Base-by-base conservation (phyloP, 2,113 vertebrate genomes). In the Poecilia latipinna region DNA sequence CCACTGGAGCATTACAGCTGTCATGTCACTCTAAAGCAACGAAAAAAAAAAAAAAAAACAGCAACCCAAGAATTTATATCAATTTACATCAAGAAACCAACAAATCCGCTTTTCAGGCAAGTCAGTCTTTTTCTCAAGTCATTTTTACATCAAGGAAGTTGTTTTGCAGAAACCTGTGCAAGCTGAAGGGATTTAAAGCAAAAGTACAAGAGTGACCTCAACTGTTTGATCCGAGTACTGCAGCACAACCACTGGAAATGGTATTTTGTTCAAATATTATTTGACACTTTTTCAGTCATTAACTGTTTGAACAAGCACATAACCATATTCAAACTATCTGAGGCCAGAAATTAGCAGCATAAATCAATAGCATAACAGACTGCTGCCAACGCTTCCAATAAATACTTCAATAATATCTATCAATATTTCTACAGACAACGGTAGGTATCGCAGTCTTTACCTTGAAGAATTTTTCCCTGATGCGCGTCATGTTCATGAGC, bases 401-500 rank as follows among this genome's bases (percentile, higher is more conserved):
- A 54, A 54, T 22, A 22, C 48, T 54, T 22, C 17, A 54, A 6
- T 54, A 19, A 66, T 35, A 7, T 68, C 2, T 8, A 26, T 2
- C 54, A 4, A 2, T 61, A 8, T 37, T 24, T 39, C 4, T 61
- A 61, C 22, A 33, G 32, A 3, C 10, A 17, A 63, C 4, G 60
- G 7, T 10, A 37, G 28, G 37, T 68, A 48, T 31, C 10, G 37
- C 39, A 1, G 51, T 66, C 13, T n/a, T 65, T 86, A 95, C 98
- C 96, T 96, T 98, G 87, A 99, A 99, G 86, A 92, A 87, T 65
- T 95, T 97, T 72, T 92, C 94, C 91, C 98, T 95, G 85, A 99
- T 96, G 72, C 97, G 95, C 0, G 96, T 98, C 97, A 99, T 97
- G 84, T 99, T 99, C 96, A 99, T 99, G 60, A 99, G 92, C 97